Evolutionary conservation across 2,797 vertebrate species (phyloP).

Genomic region (Molothrus aeneus): DNA sequence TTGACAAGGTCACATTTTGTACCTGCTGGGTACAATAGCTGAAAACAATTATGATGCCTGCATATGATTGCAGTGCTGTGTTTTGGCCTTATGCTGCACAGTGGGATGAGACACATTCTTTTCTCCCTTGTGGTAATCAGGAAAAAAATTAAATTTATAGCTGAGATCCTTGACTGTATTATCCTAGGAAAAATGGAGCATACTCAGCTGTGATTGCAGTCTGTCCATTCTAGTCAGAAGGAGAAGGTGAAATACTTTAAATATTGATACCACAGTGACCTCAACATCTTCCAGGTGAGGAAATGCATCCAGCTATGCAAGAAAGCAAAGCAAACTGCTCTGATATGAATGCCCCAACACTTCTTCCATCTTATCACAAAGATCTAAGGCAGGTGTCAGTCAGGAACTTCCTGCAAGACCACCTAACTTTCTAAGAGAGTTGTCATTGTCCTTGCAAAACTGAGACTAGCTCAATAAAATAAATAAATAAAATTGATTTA

Average conservation of each 20-base stretch:
- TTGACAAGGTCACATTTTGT: not conserved
- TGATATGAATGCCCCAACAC: not conserved
- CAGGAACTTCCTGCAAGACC: not conserved
- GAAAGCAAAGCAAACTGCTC: not conserved
- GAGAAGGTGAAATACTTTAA: not conserved
- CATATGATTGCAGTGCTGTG: not conserved
- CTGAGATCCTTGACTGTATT: not conserved
- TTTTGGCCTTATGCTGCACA: not conserved
- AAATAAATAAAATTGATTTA: not conserved
- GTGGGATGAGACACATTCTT: not conserved
- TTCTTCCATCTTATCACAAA: not conserved
- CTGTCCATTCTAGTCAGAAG: not conserved
- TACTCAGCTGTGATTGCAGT: not conserved
- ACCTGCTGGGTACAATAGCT: not conserved
- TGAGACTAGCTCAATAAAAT: not conserved
- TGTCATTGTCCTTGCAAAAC: not conserved
- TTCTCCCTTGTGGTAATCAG: not conserved
- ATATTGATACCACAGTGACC: not conserved
- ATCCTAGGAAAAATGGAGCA: not conserved
- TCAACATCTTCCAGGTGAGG: not conserved
- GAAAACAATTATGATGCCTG: not conserved
- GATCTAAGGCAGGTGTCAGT: not conserved
- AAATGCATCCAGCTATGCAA: not conserved
- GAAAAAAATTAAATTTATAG: not conserved
- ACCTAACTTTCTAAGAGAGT: not conserved